These are phyloP conservation scores for Trichogramma pretiosum DNA, from an alignment of 1,140 invertebrate genomes.

Conservation along the genomic window DNA sequence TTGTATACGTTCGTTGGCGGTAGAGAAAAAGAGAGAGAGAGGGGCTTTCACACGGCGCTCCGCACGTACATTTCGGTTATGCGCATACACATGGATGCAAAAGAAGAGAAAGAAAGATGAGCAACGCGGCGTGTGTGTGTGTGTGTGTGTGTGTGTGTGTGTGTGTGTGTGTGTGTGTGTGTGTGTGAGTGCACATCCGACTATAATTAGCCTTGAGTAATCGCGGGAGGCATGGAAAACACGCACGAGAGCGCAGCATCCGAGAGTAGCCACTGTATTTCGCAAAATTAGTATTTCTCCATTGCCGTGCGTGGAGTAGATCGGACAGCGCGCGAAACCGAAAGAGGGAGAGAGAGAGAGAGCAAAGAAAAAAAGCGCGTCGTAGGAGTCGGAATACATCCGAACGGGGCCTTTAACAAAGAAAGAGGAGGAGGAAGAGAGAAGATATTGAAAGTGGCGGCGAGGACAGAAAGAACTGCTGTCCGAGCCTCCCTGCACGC, in stretches of 20 bases:
- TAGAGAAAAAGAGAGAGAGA: too few species aligned
- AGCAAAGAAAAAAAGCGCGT: not conserved
- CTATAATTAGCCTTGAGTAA: constrained; percentile 47
- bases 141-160: too few species aligned
- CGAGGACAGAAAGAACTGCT: not conserved
- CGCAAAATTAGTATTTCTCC: constrained; percentile 49
- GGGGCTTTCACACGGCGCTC: constrained; percentile 13
- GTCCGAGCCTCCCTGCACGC: not conserved
- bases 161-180: too few species aligned
- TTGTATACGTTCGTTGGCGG: too few species aligned
- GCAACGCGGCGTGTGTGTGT: too few species aligned
- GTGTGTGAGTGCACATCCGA: too few species aligned
- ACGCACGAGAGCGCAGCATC: not conserved
- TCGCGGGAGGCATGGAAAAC: constrained; percentile 42
- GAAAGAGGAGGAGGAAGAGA: not conserved
- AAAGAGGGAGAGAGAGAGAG: constrained; percentile 19
- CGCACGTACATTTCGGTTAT: constrained; percentile 20
- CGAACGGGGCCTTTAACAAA: not conserved
- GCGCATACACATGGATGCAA: too few species aligned
- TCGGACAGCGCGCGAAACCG: constrained; percentile 23
- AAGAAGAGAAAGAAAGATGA: too few species aligned
- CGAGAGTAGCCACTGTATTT: constrained; percentile 43
- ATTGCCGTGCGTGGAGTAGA: constrained; percentile 37
- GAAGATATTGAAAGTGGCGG: constrained; percentile 13
- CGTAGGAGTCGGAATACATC: not conserved